A percentile compares a stretch with the other conserved stretches of the same genome.
Evolutionary conservation across 2,797 vertebrate genomes (phyloP).

Genomic region (Meda fulgida): DNA sequence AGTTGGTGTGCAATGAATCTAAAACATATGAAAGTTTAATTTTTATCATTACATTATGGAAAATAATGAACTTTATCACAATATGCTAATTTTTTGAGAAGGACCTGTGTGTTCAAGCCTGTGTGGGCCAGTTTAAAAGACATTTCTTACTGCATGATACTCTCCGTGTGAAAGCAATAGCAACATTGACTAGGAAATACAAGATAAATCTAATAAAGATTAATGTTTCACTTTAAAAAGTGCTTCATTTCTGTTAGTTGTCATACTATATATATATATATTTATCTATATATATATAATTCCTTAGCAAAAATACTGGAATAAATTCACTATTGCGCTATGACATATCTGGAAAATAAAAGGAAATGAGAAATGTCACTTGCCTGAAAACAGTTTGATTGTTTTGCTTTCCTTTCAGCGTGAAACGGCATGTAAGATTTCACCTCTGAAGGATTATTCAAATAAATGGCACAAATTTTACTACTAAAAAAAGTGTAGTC

Average conservation of each 20-base stretch:
- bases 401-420: constrained; percentile 67
- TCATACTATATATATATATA: constrained; percentile 79
- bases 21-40: too few species aligned
- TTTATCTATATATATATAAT: constrained; percentile 79
- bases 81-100: too few species aligned
- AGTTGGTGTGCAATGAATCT: too few species aligned
- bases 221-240: constrained; percentile 78
- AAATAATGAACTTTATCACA: too few species aligned
- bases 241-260: constrained; percentile 83
- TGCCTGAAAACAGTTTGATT: constrained; percentile 72
- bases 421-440: constrained; percentile 70
- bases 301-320: constrained; percentile 79
- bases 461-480: constrained; percentile 78
- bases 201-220: constrained; percentile 70
- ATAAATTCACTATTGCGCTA: constrained; percentile 78
- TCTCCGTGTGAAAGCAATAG: constrained; percentile 37
- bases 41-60: too few species aligned
- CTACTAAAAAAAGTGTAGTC: constrained; percentile 77
- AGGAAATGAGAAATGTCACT: constrained; percentile 66
- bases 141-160: constrained; percentile 31
- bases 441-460: constrained; percentile 70
- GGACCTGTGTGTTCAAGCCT: constrained; percentile 19
- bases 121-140: constrained; percentile 24
- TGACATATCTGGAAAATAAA: constrained; percentile 64
- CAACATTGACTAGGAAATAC: constrained; percentile 49